These are phyloP conservation scores for Therioaphis trifolii DNA, from an alignment of 2,888 invertebrate genomes.

Conservation along the genomic window DNA sequence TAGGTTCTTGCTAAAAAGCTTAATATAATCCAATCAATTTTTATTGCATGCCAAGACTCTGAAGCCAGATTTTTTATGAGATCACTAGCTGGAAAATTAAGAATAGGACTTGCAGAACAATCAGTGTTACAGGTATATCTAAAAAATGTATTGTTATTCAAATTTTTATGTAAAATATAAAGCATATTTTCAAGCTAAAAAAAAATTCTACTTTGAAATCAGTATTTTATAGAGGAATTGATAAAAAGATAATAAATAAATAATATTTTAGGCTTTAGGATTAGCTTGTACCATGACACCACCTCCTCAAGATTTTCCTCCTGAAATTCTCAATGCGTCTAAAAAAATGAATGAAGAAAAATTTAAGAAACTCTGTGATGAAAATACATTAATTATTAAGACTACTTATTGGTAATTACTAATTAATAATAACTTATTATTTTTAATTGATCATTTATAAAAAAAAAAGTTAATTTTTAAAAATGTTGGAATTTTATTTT, in stretches of 20 bases:
- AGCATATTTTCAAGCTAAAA: too few relatives aligned
- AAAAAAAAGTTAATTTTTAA: too few relatives aligned
- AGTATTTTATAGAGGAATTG: neutral
- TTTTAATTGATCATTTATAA: too few relatives aligned
- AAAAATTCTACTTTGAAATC: too few relatives aligned
- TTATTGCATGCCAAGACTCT: slow-evolving; percentile 88
- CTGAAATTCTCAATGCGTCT: slow-evolving; percentile 75
- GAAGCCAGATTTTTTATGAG: slow-evolving; percentile 92
- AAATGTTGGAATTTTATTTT: slow-evolving; percentile 66
- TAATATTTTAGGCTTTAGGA: slow-evolving; percentile 79
- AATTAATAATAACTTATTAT: neutral
- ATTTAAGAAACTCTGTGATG: slow-evolving; percentile 82
- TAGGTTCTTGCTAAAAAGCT: slow-evolving; percentile 87
- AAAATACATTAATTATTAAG: slow-evolving; percentile 82
- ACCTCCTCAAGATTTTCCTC: slow-evolving; percentile 76
- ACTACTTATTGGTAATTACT: slow-evolving; percentile 85
- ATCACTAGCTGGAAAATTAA: slow-evolving; percentile 90
- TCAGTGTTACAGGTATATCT: slow-evolving; percentile 78
- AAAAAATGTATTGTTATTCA: slow-evolving; percentile 8
- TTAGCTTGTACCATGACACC: slow-evolving; percentile 85
- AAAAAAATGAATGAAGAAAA: slow-evolving; percentile 75
- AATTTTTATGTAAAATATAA: too few relatives aligned
- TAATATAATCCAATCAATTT: slow-evolving; percentile 88
- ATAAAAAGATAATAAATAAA: neutral
- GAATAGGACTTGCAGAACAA: slow-evolving; percentile 97